Base-by-base conservation (phyloP, 1,140 invertebrate species). In the Drosophila kohkoa region DNA sequence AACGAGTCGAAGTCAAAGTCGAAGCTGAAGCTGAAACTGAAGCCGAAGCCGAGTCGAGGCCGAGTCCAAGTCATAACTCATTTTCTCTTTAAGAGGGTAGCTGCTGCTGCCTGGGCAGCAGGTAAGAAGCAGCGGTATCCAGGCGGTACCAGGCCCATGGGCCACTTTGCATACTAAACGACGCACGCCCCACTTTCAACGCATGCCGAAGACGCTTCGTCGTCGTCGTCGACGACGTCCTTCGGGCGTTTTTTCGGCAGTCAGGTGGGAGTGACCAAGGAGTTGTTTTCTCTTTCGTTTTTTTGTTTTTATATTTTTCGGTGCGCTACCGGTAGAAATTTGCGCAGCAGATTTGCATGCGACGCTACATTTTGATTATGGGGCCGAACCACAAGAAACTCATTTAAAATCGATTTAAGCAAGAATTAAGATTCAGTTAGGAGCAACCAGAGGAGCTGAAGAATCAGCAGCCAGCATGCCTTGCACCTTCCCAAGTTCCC, bases 401-500 rank as follows among this genome's bases (percentile, higher is more conserved):
- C 90, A 91, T 91, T 91, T 91, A 91, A 91, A 91, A 91, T 91
- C 90, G 90, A 90, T 90, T 90, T 91, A 90, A 90, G 85, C 76
- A 89, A 71, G 81, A 85, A 88, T 88, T 88, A 88, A 88, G 83
- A 88, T 78, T 89, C 82, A 80, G 79, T 82, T 77, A 75, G 2
- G 11, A 49, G 20, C 41, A 28, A 11, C 41, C 5, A 11, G 25
- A 46, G 43, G 1, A n/a, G 59, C 5, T 8, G 11, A 8, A 20
- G 48, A 3, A 49, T 1, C 35, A 20, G 48, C 8, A 49, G 35
- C 35, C 35, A 38, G 35, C 1, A 10, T 38, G 35, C 35, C 49
- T 30, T 30, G 49, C 49, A 52, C 49, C 49, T 52, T 38, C 10
- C 8, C 3, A 25, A 38, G 7, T 38, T n/a, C 41, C 13, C 11